Evolutionary conservation across 2,888 invertebrate genomes (phyloP).

Genomic region (Lomographa bimaculata): DNA sequence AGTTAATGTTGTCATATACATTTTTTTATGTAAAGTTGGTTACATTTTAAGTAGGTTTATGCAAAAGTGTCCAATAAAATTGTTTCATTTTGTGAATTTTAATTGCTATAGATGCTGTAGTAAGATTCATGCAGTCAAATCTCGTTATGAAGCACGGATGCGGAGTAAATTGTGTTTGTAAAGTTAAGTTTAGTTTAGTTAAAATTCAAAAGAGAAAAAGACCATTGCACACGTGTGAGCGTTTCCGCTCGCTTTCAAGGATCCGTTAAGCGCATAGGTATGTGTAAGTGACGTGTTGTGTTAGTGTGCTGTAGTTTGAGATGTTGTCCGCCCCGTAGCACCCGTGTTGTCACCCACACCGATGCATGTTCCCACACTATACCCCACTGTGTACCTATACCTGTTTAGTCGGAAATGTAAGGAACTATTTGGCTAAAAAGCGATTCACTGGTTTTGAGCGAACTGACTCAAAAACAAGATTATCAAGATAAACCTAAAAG

Average conservation of each 20-base stretch:
- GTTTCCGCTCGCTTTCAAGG: conserved; percentile 15
- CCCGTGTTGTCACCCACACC: conserved; percentile 48
- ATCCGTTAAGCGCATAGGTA: conserved; percentile 20
- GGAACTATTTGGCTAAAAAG: conserved; percentile 10
- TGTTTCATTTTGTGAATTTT: conserved; percentile 32
- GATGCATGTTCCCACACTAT: conserved; percentile 47
- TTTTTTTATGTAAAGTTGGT: conserved; percentile 47
- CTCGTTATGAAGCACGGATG: conserved; percentile 84
- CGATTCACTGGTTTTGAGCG: conserved; percentile 26
- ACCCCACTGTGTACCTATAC: conserved; percentile 28
- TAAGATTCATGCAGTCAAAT: conserved; percentile 84
- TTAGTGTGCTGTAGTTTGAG: conserved; percentile 60
- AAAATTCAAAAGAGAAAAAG: conserved; percentile 66
- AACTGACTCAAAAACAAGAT: too few species aligned
- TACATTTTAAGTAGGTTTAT: conserved; percentile 34
- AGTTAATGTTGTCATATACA: conserved; percentile 49
- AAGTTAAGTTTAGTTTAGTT: conserved; percentile 31
- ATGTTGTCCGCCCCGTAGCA: conserved; percentile 66
- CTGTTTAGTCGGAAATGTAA: conserved; percentile 6
- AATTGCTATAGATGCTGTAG: conserved; percentile 38
- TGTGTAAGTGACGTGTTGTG: conserved; percentile 26
- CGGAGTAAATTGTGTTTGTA: conserved; percentile 23
- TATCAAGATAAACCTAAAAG: too few species aligned
- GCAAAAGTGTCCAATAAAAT: conserved; percentile 23
- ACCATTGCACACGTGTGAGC: conserved; percentile 44